Evolutionary conservation across 2,888 invertebrate species (phyloP), one percentile per base, ranked within the genome.

Genomic region (Folsomia candida): DNA sequence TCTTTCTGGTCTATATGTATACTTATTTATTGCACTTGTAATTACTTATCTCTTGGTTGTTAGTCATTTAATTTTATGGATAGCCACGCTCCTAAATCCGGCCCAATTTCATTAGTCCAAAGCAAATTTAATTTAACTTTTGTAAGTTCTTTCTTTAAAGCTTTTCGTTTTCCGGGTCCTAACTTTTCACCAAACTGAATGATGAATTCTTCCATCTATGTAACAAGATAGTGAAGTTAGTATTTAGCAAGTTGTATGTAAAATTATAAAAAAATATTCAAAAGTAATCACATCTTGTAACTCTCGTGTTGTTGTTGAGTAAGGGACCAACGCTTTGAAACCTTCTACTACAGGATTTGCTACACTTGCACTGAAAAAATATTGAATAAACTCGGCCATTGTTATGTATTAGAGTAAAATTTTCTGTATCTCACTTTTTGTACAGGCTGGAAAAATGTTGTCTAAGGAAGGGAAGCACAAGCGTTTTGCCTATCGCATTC

Each of bases 331-430:
- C 3, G 65, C 60, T 61, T 73, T 73, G 2, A 76, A 29, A 3
- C 68, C 69, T 67, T 76, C 73, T 1, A 67, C 71, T 9, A 73
- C 71, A 14, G 75, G 75, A 64, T 76, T 76, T 0, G 75, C 75
- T 2, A 68, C 68, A 51, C 73, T 76, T 0, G 26, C 68, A 61
- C 73, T 75, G 37, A 47, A 54, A 60, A 59, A 20, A 25, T 63
- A 28, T 14, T 20, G n/a, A n/a, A n/a, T n/a, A n/a, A n/a, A n/a
- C n/a, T 26, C 24, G 26, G n/a, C n/a, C n/a, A n/a, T n/a, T n/a
- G n/a, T n/a, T n/a, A n/a, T n/a, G n/a, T n/a, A n/a, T n/a, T n/a
- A n/a, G n/a, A n/a, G n/a, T n/a, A n/a, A n/a, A n/a, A n/a, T n/a
- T n/a, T n/a, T 59, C 25, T 14, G 47, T 29, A 11, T 26, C 25